Evolutionary conservation across 23 tunicate genomes (phyloP).

Genomic region (Halocynthia aurantium): DNA sequence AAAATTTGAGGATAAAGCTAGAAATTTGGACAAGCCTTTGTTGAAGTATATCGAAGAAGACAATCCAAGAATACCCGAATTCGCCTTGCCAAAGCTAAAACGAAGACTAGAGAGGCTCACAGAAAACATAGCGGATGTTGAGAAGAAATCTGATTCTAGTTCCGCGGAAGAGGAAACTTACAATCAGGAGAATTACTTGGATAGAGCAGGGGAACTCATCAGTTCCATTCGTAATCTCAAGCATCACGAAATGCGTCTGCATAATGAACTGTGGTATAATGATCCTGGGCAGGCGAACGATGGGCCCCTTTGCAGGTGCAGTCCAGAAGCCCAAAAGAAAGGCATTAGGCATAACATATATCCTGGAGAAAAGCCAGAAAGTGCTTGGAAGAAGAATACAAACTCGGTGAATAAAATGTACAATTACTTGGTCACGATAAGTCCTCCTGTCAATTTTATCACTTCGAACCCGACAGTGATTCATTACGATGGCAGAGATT

Average conservation of each 20-base stretch:
- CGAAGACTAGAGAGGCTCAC: slow-evolving; percentile 25
- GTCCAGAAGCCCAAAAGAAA: slow-evolving; percentile 24
- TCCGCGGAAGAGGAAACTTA: slow-evolving; percentile 15
- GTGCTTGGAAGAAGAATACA: slow-evolving; percentile 16
- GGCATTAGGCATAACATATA: slow-evolving; percentile 94
- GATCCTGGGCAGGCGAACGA: slow-evolving; percentile 89
- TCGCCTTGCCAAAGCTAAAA: slow-evolving; percentile 17
- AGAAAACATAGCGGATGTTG: slow-evolving; percentile 12
- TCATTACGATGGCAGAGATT: slow-evolving; percentile 53
- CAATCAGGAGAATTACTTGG: slow-evolving; percentile 34
- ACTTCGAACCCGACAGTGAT: slow-evolving; percentile 58
- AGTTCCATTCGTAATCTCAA: slow-evolving; percentile 52
- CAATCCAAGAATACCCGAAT: slow-evolving; percentile 53
- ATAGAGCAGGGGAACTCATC: slow-evolving; percentile 70
- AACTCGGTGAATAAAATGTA: slow-evolving; percentile 56
- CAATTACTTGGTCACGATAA: slow-evolving; percentile 80
- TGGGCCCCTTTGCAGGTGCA: slow-evolving; percentile 87
- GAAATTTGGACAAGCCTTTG: slow-evolving; percentile 24
- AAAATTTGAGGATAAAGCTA: slow-evolving; percentile 37
- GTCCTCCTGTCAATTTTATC: slow-evolving; percentile 78
- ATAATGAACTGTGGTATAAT: slow-evolving; percentile 95
- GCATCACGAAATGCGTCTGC: slow-evolving; percentile 82
- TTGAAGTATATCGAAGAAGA: slow-evolving; percentile 34
- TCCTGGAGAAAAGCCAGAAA: slow-evolving; percentile 76
- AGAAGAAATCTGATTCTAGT: neutral